Base-by-base conservation (phyloP, 1,140 invertebrate species). In the Brachionus angularis region DNA sequence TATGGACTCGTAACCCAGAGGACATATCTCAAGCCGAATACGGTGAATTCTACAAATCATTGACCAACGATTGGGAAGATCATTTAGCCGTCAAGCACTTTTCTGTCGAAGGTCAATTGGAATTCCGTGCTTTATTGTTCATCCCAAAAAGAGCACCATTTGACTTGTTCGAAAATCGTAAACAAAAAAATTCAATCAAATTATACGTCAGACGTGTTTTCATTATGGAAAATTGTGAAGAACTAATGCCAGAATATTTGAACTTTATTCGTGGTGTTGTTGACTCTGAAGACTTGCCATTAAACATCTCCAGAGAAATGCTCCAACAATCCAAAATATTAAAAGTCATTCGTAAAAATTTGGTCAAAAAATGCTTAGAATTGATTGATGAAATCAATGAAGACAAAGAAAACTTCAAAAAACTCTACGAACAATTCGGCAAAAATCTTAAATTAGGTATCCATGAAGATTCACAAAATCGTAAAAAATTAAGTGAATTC, bases 181-280 rank as follows among this genome's bases (percentile, higher is more conserved):
- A 97, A 82, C 88, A 90, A 77, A 96, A 95, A 85, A 97, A 97
- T 83, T 95, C 96, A 83, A 97, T 98, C 77, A 98, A 98, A 78
- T 80, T 98, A 75, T 98, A 98, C 76, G 94, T 98, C 0, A 85
- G 94, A 64, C 85, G 93, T 74, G 93, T 97, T 0, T 97, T 98
- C 85, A 98, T 98, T 80, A 98, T 97, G 93, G 96, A 98, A 82
- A 97, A 98, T 82, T 97, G 93, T 78, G 93, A 98, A 79, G 94
- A 98, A 75, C 84, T 98, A 12, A 98, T 98, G 77, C 96, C 96
- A 0, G 93, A 97, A 78, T 98, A 98, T 79, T 84, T 98, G 71
- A 96, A 94, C 84, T 97, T 95, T 83, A 88, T 96, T 75, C 90
- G 89, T 80, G 96, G 96, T 81, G 93, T 98, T 16, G 95, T 98